A percentile compares a stretch with the other conserved stretches of the same genome.
phyloP scores from a whole-genome alignment of 2,113 vertebrate genomes.

The Rhineura floridana region DNA sequence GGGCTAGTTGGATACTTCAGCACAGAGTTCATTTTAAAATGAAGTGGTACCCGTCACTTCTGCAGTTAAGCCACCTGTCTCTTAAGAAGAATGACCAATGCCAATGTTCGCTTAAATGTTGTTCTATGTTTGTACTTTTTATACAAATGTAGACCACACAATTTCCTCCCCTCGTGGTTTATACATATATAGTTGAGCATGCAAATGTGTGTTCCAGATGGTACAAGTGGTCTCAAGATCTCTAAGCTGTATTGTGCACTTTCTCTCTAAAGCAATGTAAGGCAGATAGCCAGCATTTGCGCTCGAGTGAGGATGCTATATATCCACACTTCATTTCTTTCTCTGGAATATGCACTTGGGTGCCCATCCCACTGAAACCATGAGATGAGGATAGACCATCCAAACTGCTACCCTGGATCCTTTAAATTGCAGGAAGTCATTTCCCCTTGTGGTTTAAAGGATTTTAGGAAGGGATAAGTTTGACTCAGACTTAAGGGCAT shows the following conservation, averaged over 20 bases:
- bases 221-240: neutral
- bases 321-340: neutral
- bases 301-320: too few species aligned
- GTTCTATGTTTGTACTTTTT: neutral
- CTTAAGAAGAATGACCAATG: too few species aligned
- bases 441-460: neutral
- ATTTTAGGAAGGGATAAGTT: neutral
- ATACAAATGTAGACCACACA: neutral
- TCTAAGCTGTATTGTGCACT: neutral
- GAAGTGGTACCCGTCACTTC: neutral
- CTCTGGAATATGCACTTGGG: neutral
- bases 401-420: neutral
- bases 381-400: neutral
- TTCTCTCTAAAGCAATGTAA: neutral
- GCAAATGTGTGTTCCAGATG: neutral
- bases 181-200: neutral
- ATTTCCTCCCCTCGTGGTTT: neutral
- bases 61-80: neutral
- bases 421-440: neutral
- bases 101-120: too few species aligned
- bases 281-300: neutral
- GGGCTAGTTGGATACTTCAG: neutral
- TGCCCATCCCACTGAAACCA: neutral
- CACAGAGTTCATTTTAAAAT: conserved; percentile 29
- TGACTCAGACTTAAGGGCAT: neutral